Percentiles rank a stretch among this genome's conserved stretches.
phyloP scores from a whole-genome alignment of 2,797 vertebrate genomes.

The Poeciliopsis paucimaculata region DNA sequence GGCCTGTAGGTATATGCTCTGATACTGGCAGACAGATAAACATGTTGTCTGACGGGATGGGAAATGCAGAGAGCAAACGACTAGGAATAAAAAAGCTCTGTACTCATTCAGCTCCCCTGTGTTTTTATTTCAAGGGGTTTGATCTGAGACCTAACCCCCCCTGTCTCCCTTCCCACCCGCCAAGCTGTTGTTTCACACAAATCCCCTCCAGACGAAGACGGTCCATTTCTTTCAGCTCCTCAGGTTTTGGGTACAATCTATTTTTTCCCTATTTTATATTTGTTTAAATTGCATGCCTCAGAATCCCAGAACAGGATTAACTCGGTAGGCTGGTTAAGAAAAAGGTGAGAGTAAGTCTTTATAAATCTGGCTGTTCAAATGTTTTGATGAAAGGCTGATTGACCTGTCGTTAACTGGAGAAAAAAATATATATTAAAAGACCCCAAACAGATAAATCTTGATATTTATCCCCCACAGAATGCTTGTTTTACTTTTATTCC shows the following conservation, averaged over 20 bases:
- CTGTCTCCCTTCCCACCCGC: no score
- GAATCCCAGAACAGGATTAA: neutral
- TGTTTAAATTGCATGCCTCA: neutral
- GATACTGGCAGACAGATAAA: constrained; percentile 31
- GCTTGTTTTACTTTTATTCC: neutral
- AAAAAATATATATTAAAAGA: constrained; percentile 27
- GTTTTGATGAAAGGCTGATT: constrained; percentile 42
- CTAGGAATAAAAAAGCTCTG: neutral
- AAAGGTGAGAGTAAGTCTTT: constrained; percentile 30
- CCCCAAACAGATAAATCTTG: constrained; percentile 3
- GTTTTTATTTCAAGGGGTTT: constrained; percentile 16
- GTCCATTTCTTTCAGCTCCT: constrained; percentile 4
- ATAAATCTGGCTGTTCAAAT: constrained; percentile 22
- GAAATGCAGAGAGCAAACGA: constrained; percentile 2
- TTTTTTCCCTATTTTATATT: neutral
- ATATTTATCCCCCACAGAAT: neutral
- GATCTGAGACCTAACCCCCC: constrained; percentile 1
- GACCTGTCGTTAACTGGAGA: constrained; percentile 57
- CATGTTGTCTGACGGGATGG: constrained; percentile 6
- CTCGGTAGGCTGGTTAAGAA: constrained; percentile 8
- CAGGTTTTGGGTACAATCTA: neutral
- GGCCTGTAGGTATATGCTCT: constrained; percentile 46
- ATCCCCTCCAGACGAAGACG: constrained; percentile 17
- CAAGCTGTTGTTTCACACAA: constrained; percentile 21
- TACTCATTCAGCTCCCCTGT: neutral